Conservation (phyloP, 2,888 invertebrate genomes). For the Ormyrus pomaceus region DNA sequence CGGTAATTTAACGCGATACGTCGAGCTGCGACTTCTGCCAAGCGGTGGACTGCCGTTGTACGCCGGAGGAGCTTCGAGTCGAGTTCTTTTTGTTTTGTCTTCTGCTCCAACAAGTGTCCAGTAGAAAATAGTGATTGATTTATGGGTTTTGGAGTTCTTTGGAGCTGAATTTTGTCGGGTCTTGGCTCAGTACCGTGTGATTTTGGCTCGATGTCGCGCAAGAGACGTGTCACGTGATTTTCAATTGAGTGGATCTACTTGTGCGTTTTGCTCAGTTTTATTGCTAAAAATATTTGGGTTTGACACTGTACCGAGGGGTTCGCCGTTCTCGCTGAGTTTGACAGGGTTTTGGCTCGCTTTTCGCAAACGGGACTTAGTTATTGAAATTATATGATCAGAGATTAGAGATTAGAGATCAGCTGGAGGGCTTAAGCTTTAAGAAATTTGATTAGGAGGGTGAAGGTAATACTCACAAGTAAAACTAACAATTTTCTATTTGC, state of each 20-base stretch:
- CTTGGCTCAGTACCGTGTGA: slow-evolving; percentile 3
- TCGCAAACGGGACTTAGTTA: no score
- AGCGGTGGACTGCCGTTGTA: background rate
- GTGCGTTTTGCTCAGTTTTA: slow-evolving; percentile 10
- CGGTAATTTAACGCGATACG: no score
- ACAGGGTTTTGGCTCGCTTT: no score
- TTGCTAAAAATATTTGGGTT: slow-evolving; percentile 43
- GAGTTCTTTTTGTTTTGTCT: background rate
- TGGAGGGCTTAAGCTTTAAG: no score
- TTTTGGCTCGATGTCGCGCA: slow-evolving; percentile 49
- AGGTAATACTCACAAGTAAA: no score
- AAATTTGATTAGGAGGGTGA: no score
- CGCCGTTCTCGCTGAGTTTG: no score
- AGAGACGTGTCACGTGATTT: slow-evolving; percentile 54
- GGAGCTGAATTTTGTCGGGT: background rate
- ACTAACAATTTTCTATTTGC: slow-evolving; percentile 15
- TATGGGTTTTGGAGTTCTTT: background rate
- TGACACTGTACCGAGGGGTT: background rate
- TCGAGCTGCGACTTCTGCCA: background rate
- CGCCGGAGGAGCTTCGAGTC: background rate
- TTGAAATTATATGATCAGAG: no score
- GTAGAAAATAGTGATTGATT: background rate
- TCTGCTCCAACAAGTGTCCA: slow-evolving; percentile 48
- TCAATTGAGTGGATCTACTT: slow-evolving; percentile 45
- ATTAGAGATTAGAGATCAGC: no score